A percentile compares a stretch with the other conserved stretches of the same genome.
phyloP scores from a whole-genome alignment of 1,140 invertebrate genomes.

The Oppia nitens region DNA sequence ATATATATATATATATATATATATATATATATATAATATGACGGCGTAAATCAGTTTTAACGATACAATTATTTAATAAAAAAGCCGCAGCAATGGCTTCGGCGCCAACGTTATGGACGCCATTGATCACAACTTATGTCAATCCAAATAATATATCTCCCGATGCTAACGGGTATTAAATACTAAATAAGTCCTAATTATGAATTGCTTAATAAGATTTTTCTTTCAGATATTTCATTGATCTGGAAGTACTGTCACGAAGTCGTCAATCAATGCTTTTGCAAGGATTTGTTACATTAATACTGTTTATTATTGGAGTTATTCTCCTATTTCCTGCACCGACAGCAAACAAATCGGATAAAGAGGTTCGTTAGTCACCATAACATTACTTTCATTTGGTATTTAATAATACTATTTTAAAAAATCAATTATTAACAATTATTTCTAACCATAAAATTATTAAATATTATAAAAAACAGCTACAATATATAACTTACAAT shows the following conservation, averaged over 20 bases:
- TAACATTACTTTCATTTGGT: too few species aligned
- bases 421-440: too few species aligned
- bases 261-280: constrained; percentile 7
- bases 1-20: too few species aligned
- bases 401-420: too few species aligned
- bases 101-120: constrained; percentile 30
- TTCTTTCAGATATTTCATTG: constrained; percentile 2
- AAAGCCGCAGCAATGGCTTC: constrained; percentile 31
- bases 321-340: constrained; percentile 6
- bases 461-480: too few species aligned
- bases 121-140: constrained; percentile 26
- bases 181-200: neutral
- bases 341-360: neutral
- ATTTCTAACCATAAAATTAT: too few species aligned
- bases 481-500: too few species aligned
- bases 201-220: neutral
- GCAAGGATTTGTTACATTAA: constrained; percentile 7
- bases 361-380: neutral
- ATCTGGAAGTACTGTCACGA: constrained; percentile 1
- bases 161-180: constrained; percentile 20
- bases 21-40: too few species aligned
- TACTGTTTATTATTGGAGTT: constrained; percentile 7
- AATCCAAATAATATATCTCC: constrained; percentile 30
- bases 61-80: neutral
- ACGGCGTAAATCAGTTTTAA: neutral